Evolutionary conservation across 2,888 invertebrate species (phyloP).

Genomic region (Magallana nippona): DNA sequence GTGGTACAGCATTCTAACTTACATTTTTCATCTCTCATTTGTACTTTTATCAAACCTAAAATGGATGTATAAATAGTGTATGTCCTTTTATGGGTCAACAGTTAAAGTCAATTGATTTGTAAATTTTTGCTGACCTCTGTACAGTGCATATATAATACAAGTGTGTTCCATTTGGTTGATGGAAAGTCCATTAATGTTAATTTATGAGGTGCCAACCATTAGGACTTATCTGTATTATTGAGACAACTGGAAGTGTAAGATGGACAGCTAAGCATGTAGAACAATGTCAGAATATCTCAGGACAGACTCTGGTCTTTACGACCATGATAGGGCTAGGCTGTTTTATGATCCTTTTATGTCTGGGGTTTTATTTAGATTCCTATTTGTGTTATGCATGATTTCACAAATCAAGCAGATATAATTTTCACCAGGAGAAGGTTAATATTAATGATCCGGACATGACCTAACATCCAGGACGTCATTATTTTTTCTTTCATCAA

Average conservation of each 20-base stretch:
- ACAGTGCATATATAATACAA: background rate
- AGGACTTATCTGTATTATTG: background rate
- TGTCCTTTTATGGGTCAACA: too few relatives aligned
- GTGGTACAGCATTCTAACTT: background rate
- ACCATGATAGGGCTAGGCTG: slow-evolving; percentile 13
- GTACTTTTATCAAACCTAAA: too few relatives aligned
- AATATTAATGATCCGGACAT: background rate
- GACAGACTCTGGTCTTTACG: slow-evolving; percentile 12
- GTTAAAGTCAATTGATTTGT: background rate
- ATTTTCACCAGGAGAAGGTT: slow-evolving; percentile 2
- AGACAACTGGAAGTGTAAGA: background rate
- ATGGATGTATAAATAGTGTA: too few relatives aligned
- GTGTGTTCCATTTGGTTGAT: background rate
- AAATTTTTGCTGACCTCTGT: background rate
- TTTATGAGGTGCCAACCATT: slow-evolving; percentile 14
- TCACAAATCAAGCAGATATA: slow-evolving; percentile 1
- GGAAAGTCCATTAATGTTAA: background rate
- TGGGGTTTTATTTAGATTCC: background rate
- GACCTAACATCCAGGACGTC: background rate
- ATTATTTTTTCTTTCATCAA: background rate
- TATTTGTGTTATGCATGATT: slow-evolving; percentile 33
- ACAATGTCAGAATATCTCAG: background rate
- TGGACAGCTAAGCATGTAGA: background rate
- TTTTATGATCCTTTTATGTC: slow-evolving; percentile 28
- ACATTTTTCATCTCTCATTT: too few relatives aligned